phyloP scores from a whole-genome alignment of 2,888 invertebrate species.

The Amaurobius ferox region DNA sequence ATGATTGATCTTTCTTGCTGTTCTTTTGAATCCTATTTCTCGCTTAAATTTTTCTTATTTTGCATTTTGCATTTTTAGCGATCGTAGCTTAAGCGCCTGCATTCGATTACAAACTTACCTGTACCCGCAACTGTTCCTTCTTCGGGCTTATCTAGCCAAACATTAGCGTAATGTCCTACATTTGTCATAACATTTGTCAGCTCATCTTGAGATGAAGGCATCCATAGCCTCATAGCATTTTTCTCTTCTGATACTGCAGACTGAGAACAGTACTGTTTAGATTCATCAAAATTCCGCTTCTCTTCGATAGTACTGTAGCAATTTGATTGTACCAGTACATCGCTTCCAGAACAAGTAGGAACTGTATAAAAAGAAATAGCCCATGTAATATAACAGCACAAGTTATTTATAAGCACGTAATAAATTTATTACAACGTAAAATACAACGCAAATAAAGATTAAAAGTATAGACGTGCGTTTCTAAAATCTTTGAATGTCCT shows the following conservation, averaged over 20 bases:
- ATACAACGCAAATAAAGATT: too few relatives aligned
- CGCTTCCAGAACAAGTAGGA: slow-evolving; percentile 2
- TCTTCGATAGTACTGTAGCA: slow-evolving; percentile 1
- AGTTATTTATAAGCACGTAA: too few relatives aligned
- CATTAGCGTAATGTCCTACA: neutral
- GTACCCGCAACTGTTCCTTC: neutral
- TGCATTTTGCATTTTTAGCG: too few relatives aligned
- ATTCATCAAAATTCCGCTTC: neutral
- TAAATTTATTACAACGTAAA: too few relatives aligned
- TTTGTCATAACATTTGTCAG: neutral
- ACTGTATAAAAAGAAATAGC: too few relatives aligned
- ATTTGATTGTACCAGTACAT: neutral
- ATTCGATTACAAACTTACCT: neutral
- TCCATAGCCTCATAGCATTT: neutral
- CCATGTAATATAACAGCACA: too few relatives aligned
- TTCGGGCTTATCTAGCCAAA: slow-evolving; percentile 19
- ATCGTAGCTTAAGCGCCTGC: too few relatives aligned
- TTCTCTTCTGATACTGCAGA: neutral
- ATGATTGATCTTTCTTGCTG: too few relatives aligned
- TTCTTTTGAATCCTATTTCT: too few relatives aligned
- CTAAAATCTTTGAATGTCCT: too few relatives aligned
- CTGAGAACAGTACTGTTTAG: neutral
- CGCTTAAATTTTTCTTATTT: too few relatives aligned
- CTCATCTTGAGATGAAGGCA: neutral
- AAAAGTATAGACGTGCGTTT: too few relatives aligned